Evolutionary conservation across 2,113 vertebrate species (phyloP), one percentile per base, ranked within the genome.

Genomic region (Anolis carolinensis): DNA sequence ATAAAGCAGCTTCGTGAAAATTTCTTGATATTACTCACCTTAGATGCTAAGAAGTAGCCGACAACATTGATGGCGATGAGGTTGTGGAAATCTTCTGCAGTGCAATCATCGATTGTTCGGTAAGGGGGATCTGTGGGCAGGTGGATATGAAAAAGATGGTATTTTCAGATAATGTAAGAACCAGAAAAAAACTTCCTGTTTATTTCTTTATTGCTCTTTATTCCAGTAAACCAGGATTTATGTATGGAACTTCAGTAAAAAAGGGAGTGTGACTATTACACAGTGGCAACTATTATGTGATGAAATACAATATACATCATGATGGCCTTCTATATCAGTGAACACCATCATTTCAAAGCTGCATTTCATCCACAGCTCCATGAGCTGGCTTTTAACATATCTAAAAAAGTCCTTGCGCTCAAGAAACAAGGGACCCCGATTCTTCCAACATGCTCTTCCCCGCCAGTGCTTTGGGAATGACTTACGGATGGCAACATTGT

Each of bases 401-500:
- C 39, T 16, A n/a, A 32, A 36, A 16, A 25, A 27, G 9, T 2
- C 13, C 23, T 30, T 27, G 27, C 27, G 30, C 27, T 62, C 20
- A 23, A 32, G 7, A 52, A 18, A 14, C 4, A 44, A 59, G 14
- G 36, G 14, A 75, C 32, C 82, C 7, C 1, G 9, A 65, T 48
- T 65, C 72, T 65, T 32, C 52, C 36, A 67, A 21, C 25, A 23
- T n/a, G 34, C 13, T 7, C n/a, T 44, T 23, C 63, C 13, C 13
- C n/a, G 39, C 59, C 59, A 77, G 21, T 13, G 21, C 36, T 74
- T n/a, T 80, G 2, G 1, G 5, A 72, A 39, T 10, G 27, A 94
- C 93, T 97, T 93, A 98, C 97, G 97, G 92, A 93, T 93, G n/a
- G 97, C 97, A 0, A 96, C 97, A 0, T 97, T 98, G 95, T 98